Evolutionary conservation across 2,888 invertebrate species (phyloP).

Genomic region (Drosophila kanekoi): DNA sequence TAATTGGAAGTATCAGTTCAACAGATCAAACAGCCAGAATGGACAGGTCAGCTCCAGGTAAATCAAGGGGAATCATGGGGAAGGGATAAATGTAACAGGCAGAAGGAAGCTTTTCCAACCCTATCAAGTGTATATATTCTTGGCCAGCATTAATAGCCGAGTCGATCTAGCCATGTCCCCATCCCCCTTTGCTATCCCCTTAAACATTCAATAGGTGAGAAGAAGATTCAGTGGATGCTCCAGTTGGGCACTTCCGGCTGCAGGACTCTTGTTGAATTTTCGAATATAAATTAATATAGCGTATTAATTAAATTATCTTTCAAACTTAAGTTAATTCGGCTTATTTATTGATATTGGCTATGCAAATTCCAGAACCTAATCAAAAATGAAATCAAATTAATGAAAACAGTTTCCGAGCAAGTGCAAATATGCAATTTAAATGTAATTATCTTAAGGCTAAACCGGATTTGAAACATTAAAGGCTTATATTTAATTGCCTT

Average conservation of each 20-base stretch:
- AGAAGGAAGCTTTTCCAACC: too few species aligned
- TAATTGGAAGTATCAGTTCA: neutral
- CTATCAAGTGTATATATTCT: too few species aligned
- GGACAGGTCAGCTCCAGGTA: neutral
- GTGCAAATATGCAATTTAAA: neutral
- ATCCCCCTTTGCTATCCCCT: too few species aligned
- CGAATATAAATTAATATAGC: too few species aligned
- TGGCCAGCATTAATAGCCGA: too few species aligned
- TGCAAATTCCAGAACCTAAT: neutral
- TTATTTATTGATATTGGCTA: neutral
- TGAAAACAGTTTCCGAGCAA: neutral
- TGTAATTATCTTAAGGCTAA: neutral
- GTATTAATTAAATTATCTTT: too few species aligned
- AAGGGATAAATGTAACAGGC: too few species aligned
- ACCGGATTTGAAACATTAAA: neutral
- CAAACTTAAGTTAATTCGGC: neutral
- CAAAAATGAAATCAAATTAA: neutral
- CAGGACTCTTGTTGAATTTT: too few species aligned
- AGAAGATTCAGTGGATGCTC: too few species aligned
- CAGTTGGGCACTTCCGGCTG: too few species aligned
- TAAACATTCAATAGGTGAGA: too few species aligned
- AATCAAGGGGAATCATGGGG: neutral
- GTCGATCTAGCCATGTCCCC: too few species aligned
- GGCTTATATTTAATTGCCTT: neutral
- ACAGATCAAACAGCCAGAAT: neutral